Evolutionary conservation across 2,113 vertebrate species (phyloP).

Genomic region (Cercocebus atys): DNA sequence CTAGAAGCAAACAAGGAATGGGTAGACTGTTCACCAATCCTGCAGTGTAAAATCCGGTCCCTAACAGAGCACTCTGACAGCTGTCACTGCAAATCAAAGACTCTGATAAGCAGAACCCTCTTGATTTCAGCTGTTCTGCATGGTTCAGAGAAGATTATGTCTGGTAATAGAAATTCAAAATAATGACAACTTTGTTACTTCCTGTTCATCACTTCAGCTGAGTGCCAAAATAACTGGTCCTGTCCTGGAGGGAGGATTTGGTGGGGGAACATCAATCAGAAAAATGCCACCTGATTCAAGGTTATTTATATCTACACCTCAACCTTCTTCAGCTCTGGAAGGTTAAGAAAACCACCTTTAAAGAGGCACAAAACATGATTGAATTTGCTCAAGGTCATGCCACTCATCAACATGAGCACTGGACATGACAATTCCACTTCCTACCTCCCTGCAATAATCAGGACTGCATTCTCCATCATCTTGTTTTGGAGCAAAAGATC

Average conservation of each 20-base stretch:
- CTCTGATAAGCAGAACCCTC: slow-evolving; percentile 69
- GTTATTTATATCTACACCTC: not conserved
- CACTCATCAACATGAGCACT: too few relatives aligned
- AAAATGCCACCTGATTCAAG: not conserved
- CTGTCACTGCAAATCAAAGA: slow-evolving; percentile 80
- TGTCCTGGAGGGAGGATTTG: not conserved
- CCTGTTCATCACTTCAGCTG: slow-evolving; percentile 42
- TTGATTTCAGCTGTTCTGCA: slow-evolving; percentile 75
- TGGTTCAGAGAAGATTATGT: slow-evolving; percentile 78
- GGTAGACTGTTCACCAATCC: slow-evolving; percentile 16
- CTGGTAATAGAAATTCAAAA: slow-evolving; percentile 78
- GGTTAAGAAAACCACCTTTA: not conserved
- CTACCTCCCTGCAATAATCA: not conserved
- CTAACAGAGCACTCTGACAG: slow-evolving; percentile 71
- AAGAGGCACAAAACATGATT: not conserved
- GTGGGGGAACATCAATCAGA: not conserved
- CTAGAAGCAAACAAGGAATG: not conserved
- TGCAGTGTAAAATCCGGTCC: slow-evolving; percentile 67
- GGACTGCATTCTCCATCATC: not conserved
- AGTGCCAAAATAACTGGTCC: not conserved
- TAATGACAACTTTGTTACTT: slow-evolving; percentile 79
- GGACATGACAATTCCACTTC: not conserved
- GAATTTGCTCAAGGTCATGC: not conserved
- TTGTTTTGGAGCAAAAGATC: not conserved
- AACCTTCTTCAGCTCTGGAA: not conserved